These are phyloP conservation scores for Emydoidea blandingii DNA, from an alignment of 2,797 vertebrate species.

Conservation along the genomic window DNA sequence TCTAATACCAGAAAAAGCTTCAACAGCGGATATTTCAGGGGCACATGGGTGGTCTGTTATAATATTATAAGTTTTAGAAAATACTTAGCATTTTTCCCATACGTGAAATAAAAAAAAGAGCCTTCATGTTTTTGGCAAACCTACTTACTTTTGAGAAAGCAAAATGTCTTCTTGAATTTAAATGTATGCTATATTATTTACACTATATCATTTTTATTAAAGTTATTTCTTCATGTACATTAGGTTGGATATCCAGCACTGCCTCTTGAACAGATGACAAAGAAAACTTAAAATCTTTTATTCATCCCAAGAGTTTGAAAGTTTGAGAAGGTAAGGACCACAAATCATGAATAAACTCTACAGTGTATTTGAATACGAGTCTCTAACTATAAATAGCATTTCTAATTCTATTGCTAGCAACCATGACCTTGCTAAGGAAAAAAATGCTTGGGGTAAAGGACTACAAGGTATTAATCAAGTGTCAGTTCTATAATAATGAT, in stretches of 20 bases:
- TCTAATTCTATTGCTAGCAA: background rate
- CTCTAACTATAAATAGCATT: background rate
- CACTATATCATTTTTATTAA: background rate
- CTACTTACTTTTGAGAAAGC: slow-evolving; percentile 6
- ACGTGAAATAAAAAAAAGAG: background rate
- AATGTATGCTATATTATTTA: background rate
- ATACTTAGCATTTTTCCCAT: background rate
- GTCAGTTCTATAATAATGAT: background rate
- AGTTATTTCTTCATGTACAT: background rate
- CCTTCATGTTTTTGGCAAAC: background rate
- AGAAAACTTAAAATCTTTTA: background rate
- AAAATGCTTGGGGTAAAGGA: background rate
- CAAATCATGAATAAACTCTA: background rate
- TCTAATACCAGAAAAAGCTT: background rate
- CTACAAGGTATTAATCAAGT: background rate
- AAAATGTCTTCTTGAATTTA: background rate
- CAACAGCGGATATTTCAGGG: background rate
- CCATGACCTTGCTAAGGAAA: background rate
- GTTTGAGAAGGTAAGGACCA: background rate
- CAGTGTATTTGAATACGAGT: background rate
- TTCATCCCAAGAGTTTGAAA: background rate
- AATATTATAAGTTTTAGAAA: slow-evolving; percentile 23
- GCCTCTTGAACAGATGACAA: background rate
- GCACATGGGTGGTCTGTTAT: background rate
- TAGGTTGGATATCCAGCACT: background rate